Conservation (phyloP, 2,888 invertebrate species). For the Caenorhabditis virilis region DNA sequence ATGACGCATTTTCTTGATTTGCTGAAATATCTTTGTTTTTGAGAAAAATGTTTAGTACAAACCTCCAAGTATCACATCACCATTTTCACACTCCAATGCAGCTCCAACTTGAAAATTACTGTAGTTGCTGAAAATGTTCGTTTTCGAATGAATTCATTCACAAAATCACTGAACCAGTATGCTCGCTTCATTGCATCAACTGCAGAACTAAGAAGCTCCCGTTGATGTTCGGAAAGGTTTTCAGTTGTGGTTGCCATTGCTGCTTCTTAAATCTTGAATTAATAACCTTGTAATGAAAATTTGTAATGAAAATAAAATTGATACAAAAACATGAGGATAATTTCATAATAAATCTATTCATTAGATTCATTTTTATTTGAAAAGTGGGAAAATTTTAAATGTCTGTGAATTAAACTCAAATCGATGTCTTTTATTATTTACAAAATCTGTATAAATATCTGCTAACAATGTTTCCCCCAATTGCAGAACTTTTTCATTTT, state of each 20-base stretch:
- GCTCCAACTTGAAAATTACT: slow-evolving; percentile 89
- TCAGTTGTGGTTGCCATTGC: neutral
- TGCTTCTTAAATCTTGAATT: neutral
- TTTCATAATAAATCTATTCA: too few relatives aligned
- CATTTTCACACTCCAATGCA: slow-evolving; percentile 79
- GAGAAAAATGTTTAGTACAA: neutral
- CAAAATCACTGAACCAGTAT: slow-evolving; percentile 26
- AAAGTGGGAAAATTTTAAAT: too few relatives aligned
- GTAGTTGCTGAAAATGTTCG: slow-evolving; percentile 75
- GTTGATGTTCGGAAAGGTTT: neutral
- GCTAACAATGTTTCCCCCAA: too few relatives aligned
- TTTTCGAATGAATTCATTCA: too few relatives aligned
- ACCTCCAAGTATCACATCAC: slow-evolving; percentile 74
- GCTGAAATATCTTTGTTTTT: slow-evolving; percentile 12
- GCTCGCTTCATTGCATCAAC: slow-evolving; percentile 38
- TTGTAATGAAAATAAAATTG: too few relatives aligned
- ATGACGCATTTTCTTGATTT: slow-evolving; percentile 88
- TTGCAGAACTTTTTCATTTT: too few relatives aligned
- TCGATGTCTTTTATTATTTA: too few relatives aligned
- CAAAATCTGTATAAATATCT: too few relatives aligned
- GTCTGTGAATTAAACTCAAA: too few relatives aligned
- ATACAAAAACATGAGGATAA: too few relatives aligned
- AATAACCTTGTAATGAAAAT: too few relatives aligned
- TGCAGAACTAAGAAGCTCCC: neutral
- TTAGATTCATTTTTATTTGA: too few relatives aligned